Evolutionary conservation across 2,888 invertebrate genomes (phyloP).

Genomic region (Blomia tropicalis): DNA sequence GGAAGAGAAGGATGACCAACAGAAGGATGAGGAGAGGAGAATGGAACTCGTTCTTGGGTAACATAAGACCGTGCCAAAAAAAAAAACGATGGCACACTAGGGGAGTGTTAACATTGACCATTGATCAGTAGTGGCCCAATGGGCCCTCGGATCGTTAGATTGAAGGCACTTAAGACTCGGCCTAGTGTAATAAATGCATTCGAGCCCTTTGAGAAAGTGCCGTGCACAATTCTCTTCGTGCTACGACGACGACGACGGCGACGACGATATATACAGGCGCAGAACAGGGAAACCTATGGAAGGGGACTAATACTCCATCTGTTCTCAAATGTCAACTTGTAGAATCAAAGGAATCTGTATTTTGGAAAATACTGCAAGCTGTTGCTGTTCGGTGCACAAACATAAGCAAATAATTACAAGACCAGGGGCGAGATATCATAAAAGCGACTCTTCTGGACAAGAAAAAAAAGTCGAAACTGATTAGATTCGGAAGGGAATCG

Average conservation of each 20-base stretch:
- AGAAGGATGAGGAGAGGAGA: too few relatives aligned
- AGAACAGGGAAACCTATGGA: too few relatives aligned
- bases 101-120: too few relatives aligned
- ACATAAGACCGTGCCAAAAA: too few relatives aligned
- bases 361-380: neutral
- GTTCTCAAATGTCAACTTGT: neutral
- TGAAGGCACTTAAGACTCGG: neutral
- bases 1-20: neutral
- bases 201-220: neutral
- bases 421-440: neutral
- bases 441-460: too few relatives aligned
- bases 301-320: neutral
- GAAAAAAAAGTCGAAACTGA: neutral
- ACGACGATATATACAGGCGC: too few relatives aligned
- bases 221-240: too few relatives aligned
- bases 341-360: neutral
- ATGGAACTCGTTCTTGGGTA: neutral
- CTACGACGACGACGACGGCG: too few relatives aligned
- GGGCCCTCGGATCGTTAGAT: too few relatives aligned
- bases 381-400: neutral
- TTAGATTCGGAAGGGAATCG: neutral
- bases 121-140: too few relatives aligned
- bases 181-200: neutral
- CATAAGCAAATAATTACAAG: neutral
- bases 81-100: too few relatives aligned